Evolutionary conservation across 92 coral and sea anemone genomes (phyloP).

Genomic region (Porites cylindrica): DNA sequence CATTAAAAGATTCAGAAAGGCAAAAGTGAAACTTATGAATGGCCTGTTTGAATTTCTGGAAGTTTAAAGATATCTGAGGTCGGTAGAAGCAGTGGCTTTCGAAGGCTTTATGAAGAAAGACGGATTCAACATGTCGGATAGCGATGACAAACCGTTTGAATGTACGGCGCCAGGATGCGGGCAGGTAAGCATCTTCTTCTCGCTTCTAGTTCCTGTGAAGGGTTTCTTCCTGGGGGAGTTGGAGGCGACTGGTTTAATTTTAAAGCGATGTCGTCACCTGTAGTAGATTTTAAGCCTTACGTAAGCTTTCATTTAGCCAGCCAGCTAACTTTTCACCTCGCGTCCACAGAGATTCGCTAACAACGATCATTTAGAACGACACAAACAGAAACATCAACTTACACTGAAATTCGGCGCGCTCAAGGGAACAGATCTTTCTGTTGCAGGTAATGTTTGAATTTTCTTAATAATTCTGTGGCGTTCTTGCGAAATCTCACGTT

Average conservation of each 20-base stretch:
- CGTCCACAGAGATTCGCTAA: slow-evolving; percentile 92
- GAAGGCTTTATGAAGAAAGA: slow-evolving; percentile 44
- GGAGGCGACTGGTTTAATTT: slow-evolving; percentile 87
- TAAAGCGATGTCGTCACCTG: slow-evolving; percentile 98
- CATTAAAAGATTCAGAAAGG: slow-evolving; percentile 32
- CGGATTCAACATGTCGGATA: slow-evolving; percentile 87
- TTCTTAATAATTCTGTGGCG: background rate
- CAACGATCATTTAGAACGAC: slow-evolving; percentile 97
- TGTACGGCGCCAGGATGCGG: slow-evolving; percentile 94
- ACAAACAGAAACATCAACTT: slow-evolving; percentile 97
- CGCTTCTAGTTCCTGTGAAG: slow-evolving; percentile 32
- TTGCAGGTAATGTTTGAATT: slow-evolving; percentile 64
- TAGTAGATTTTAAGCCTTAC: slow-evolving; percentile 72
- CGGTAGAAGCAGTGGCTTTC: background rate
- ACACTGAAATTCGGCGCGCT: slow-evolving; percentile 82
- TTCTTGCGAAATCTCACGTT: background rate
- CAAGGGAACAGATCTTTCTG: slow-evolving; percentile 78
- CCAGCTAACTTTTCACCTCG: slow-evolving; percentile 40
- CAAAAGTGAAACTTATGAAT: slow-evolving; percentile 8
- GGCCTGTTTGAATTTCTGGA: slow-evolving; percentile 18
- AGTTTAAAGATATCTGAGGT: slow-evolving; percentile 36
- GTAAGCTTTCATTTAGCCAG: slow-evolving; percentile 86
- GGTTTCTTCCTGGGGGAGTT: slow-evolving; percentile 79
- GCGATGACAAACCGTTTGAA: slow-evolving; percentile 96
- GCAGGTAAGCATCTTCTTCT: slow-evolving; percentile 78